Evolutionary conservation across 2,888 invertebrate species (phyloP), one percentile per base, ranked within the genome.

Genomic region (Pharmacophagus antenor): DNA sequence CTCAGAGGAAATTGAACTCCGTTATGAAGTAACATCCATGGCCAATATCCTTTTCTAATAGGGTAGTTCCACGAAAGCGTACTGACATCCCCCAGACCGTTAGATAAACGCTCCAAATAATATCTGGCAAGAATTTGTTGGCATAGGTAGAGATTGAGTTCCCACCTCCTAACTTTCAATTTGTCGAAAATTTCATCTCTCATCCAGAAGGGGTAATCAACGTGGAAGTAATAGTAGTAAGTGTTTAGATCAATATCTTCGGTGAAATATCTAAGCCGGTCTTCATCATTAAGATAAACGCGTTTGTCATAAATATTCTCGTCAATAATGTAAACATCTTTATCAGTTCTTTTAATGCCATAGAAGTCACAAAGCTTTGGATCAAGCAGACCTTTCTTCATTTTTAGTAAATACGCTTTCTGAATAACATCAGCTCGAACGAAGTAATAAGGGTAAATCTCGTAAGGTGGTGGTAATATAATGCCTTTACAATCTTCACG

Each of bases 101-200:
- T 91, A 4, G 92, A 88, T 2, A 92, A 70, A 65, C 92, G 89
- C 63, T 92, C 92, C 56, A 92, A 66, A 68, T 91, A 87, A 73
- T 92, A 92, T 63, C 93, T 92, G 51, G 94, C 94, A 59, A 94
- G 77, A 10, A 94, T 85, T 76, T 94, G 94, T 73, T 94, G 94
- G 79, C 93, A 93, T 70, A 91, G 89, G 78, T 92, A 93, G 65
- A 92, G 79, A 68, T 91, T 93, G 4, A 92, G 76, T 73, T 93
- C 93, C 56, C 91, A 92, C 52, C 92, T 91, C 56, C 85, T 80
- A 37, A 67, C 70, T 17, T 74, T 72, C 64, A 84, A 84, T 68
- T 81, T 78, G 53, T 79, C 81, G 47, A 88, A 75, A 42, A 89
- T 73, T 3, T 83, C 80, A 53, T 88, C 84, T 47, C 85, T 88